Percentiles rank a stretch among this genome's conserved stretches.
These are phyloP conservation scores for Brachypterus glaber DNA, from an alignment of 2,888 invertebrate species.

Conservation along the genomic window DNA sequence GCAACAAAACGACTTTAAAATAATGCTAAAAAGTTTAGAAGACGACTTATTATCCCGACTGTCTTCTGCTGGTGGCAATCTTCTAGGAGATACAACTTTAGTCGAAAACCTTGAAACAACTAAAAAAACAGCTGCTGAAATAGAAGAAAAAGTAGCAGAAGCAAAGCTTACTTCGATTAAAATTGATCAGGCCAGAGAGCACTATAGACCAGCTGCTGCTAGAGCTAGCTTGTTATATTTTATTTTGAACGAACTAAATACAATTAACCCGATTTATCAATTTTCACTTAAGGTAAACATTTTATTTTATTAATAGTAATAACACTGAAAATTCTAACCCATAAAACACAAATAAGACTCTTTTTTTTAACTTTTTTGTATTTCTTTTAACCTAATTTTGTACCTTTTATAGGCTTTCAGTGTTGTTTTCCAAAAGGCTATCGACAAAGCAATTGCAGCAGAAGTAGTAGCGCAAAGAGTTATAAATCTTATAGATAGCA, in stretches of 20 bases:
- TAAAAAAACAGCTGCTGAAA: conserved; percentile 91
- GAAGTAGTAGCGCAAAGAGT: conserved; percentile 72
- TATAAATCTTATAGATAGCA: conserved; percentile 84
- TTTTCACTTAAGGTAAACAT: conserved; percentile 79
- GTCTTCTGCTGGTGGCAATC: conserved; percentile 87
- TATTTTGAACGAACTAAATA: conserved; percentile 88
- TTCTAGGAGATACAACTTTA: conserved; percentile 86
- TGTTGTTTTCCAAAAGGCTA: conserved; percentile 96
- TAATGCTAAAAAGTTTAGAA: conserved; percentile 84
- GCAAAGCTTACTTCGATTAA: conserved; percentile 85
- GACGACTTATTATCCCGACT: conserved; percentile 84
- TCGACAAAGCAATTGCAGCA: conserved; percentile 75
- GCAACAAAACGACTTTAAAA: conserved; percentile 96
- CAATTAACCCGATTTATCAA: conserved; percentile 94
- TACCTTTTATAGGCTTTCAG: conserved; percentile 89
- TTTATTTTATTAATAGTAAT: too few species aligned
- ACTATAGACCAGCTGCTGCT: conserved; percentile 79
- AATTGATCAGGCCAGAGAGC: conserved; percentile 89
- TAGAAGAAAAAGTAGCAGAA: conserved; percentile 86
- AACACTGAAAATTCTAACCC: too few species aligned
- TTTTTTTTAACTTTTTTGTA: conserved; percentile 2
- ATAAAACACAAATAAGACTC: too few species aligned
- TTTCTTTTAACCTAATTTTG: conserved; percentile 3
- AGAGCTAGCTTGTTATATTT: conserved; percentile 90
- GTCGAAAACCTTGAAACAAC: conserved; percentile 96